Base-by-base conservation (phyloP, 2,113 vertebrate genomes). In the Sclerurus mexicanus region DNA sequence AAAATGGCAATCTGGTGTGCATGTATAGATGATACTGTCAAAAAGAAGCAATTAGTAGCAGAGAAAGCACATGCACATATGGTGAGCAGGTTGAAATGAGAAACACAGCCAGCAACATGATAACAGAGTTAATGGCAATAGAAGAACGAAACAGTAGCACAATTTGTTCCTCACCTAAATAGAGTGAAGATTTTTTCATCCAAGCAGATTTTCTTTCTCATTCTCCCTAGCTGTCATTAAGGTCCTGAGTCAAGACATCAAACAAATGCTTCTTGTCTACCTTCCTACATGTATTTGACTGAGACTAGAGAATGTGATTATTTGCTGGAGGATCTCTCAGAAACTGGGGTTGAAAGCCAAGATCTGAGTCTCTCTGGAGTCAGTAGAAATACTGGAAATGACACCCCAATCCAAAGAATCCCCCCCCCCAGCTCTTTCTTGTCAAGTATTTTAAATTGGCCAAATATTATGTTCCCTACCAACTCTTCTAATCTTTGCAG, bases 1-100 rank as follows among this genome's bases (percentile, higher is more conserved):
- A 98, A 98, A 98, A 92, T 55, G 50, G 96, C 97, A 97, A 97
- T 98, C 97, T 97, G 97, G 97, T 94, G 95, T 94, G 95, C 91
- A 97, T 56, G 62, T 98, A 98, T 95, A 98, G 97, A 97, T 97
- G 97, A 97, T 94, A 97, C 95, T 98, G 97, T 98, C 97, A 98
- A 97, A 98, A 96, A 97, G 96, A 95, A 97, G 97, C 98, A 98
- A 98, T 98, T 98, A 98, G 98, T 87, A 97, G 96, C 96, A 95
- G 89, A 95, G 92, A 97, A 97, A 97, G 93, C 72, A 69, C 60
- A 95, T 35, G 96, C 97, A 98, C 98, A 98, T 98, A 96, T 98
- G 98, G 97, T 14, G 72, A 97, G 94, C 98, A 98, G 97, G 98
- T 97, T 98, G 97, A 97, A 96, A 94, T 35, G 77, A 96, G 95